phyloP scores from a whole-genome alignment of 1,140 invertebrate species.

The Heliothis virescens region DNA sequence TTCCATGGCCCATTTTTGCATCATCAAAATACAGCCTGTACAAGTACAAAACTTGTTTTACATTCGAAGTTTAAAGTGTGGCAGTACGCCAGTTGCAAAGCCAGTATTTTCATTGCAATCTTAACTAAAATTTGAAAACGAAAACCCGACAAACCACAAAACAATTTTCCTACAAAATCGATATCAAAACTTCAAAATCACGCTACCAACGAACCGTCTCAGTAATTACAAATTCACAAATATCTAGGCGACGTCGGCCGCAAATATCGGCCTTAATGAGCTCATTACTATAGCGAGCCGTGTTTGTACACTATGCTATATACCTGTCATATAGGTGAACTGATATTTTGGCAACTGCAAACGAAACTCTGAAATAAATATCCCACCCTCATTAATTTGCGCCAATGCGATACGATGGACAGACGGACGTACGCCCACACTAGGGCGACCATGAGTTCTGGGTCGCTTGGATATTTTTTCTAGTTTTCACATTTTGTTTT shows the following conservation, averaged over 20 bases:
- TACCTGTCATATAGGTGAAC: slow-evolving; percentile 61
- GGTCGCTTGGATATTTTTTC: slow-evolving; percentile 5
- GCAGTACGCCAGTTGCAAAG: no score
- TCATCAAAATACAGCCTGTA: not conserved
- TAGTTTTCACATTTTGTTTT: not conserved
- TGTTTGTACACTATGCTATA: slow-evolving; percentile 71
- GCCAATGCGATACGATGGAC: slow-evolving; percentile 78
- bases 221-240: slow-evolving; percentile 37
- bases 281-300: slow-evolving; percentile 69
- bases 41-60: no score
- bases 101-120: no score
- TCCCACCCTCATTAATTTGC: slow-evolving; percentile 83
- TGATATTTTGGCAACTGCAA: slow-evolving; percentile 77
- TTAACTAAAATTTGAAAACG: no score
- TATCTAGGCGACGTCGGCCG: slow-evolving; percentile 28
- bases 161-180: not conserved
- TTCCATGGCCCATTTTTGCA: not conserved
- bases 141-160: not conserved
- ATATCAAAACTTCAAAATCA: slow-evolving; percentile 18
- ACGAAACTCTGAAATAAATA: slow-evolving; percentile 82
- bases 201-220: slow-evolving; percentile 19
- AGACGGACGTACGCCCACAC: slow-evolving; percentile 63
- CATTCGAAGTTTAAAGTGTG: no score
- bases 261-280: slow-evolving; percentile 72
- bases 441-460: slow-evolving; percentile 46